These are phyloP conservation scores for Eumerus sabulonum DNA, from an alignment of 2,888 invertebrate species.

Conservation along the genomic window DNA sequence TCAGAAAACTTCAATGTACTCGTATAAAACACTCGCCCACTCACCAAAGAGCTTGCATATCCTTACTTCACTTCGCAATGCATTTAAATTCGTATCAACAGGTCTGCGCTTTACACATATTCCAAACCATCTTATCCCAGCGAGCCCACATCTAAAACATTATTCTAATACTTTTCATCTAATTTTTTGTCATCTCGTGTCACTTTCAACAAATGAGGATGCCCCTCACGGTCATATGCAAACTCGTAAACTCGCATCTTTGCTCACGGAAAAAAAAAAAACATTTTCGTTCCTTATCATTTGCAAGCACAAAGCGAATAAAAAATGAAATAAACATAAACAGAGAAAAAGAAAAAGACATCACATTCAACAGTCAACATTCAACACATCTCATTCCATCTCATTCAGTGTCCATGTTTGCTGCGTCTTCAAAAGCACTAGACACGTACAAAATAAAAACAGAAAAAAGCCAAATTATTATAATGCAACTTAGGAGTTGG, in stretches of 20 bases:
- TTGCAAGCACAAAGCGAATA: constrained; percentile 18
- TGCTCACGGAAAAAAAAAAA: too few relatives aligned
- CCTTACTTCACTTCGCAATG: not conserved
- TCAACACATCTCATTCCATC: too few relatives aligned
- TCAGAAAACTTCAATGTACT: too few relatives aligned
- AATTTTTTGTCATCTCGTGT: too few relatives aligned
- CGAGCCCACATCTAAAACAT: too few relatives aligned
- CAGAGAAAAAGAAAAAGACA: not conserved
- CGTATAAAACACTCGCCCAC: too few relatives aligned
- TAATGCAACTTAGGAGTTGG: constrained; percentile 13
- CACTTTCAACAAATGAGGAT: too few relatives aligned
- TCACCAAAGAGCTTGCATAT: too few relatives aligned
- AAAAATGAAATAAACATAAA: constrained; percentile 32
- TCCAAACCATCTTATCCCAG: too few relatives aligned
- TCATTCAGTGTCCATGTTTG: not conserved
- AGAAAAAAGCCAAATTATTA: constrained; percentile 4
- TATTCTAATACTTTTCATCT: too few relatives aligned
- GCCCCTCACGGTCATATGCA: too few relatives aligned
- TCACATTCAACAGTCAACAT: not conserved
- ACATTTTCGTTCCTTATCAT: constrained; percentile 41
- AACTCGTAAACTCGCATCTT: too few relatives aligned
- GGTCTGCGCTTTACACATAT: not conserved
- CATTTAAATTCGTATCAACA: constrained; percentile 1
- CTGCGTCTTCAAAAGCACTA: not conserved
- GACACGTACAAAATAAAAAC: not conserved